A percentile compares a stretch with the other conserved stretches of the same genome.
phyloP scores from a whole-genome alignment of 2,113 vertebrate species.

The Lycocorax pyrrhopterus region DNA sequence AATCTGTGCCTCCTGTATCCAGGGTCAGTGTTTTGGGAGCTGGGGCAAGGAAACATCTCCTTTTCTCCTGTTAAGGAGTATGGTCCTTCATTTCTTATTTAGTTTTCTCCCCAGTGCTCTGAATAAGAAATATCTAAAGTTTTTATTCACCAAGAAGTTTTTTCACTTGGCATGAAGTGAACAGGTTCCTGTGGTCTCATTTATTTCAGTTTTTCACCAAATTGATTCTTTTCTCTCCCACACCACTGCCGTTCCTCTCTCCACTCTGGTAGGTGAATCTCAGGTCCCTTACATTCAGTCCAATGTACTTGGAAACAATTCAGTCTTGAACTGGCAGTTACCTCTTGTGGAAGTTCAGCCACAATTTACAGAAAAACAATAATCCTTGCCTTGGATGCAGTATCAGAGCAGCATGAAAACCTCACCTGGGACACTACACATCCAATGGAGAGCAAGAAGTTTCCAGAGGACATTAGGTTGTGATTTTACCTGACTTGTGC shows the following conservation, averaged over 20 bases:
- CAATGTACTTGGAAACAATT: not conserved
- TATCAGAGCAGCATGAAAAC: not conserved
- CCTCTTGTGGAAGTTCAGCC: not conserved
- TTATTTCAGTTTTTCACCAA: not conserved
- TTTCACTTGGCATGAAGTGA: not conserved
- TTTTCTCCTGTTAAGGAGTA: not conserved
- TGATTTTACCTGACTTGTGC: rapidly evolving
- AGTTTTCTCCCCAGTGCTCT: not conserved
- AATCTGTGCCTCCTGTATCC: not conserved
- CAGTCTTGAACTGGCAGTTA: not conserved
- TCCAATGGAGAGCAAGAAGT: not conserved
- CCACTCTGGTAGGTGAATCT: not conserved
- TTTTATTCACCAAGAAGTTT: not conserved
- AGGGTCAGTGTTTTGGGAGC: not conserved
- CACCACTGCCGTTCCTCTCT: not conserved
- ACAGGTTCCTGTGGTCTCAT: not conserved
- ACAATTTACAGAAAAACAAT: not conserved
- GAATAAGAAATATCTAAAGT: not conserved
- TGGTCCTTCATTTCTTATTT: not conserved
- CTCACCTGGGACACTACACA: not conserved
- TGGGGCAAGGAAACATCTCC: not conserved
- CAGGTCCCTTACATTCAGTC: not conserved
- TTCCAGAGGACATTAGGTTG: not conserved
- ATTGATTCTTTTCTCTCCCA: not conserved
- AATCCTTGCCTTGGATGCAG: not conserved